phyloP scores from a whole-genome alignment of 2,113 vertebrate species.

The Numida meleagris region DNA sequence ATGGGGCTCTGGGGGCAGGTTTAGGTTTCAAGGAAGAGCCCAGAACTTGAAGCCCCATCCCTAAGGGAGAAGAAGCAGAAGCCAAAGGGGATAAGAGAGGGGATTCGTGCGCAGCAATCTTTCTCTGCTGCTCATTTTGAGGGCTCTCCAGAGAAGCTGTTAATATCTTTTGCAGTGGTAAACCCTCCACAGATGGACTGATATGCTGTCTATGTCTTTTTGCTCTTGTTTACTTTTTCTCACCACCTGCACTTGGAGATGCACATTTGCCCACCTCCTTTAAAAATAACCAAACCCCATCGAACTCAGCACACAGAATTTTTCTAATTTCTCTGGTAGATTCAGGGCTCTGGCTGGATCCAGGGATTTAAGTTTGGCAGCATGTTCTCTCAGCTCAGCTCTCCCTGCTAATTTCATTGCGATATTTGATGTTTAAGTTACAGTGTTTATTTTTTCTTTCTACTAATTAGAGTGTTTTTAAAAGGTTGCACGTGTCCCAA shows the following conservation, averaged over 20 bases:
- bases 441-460: not conserved
- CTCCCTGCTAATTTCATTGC: not conserved
- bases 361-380: not conserved
- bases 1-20: not conserved
- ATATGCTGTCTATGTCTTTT: not conserved
- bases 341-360: not conserved
- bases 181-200: not conserved
- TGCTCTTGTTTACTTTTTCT: not conserved
- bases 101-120: not conserved
- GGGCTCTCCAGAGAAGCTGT: not conserved
- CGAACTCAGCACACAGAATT: not conserved
- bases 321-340: not conserved
- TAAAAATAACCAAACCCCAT: not conserved
- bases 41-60: not conserved
- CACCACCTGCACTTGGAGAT: not conserved
- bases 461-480: not conserved
- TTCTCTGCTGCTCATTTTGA: not conserved
- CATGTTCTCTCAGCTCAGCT: not conserved
- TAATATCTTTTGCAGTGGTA: not conserved
- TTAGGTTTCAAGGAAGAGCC: not conserved
- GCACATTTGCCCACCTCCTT: not conserved
- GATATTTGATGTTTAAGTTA: not conserved
- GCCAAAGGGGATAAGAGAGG: not conserved
- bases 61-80: not conserved
- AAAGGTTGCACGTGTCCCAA: not conserved